Evolutionary conservation across 2,113 vertebrate genomes (phyloP).

Genomic region (Anolis sagrei): DNA sequence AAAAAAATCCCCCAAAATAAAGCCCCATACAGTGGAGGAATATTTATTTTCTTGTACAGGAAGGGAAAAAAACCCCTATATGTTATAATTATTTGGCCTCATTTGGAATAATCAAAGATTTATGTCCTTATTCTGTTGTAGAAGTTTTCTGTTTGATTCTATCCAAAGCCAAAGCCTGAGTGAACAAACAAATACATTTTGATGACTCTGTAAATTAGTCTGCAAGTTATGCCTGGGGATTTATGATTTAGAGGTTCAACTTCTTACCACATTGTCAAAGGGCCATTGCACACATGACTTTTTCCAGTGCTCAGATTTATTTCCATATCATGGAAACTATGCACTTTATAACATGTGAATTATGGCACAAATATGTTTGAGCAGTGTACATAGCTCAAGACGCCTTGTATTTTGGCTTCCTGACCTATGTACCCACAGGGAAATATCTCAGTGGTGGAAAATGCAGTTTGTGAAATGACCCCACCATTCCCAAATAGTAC

Average conservation of each 20-base stretch:
- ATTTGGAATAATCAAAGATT: no score
- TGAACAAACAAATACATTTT: background rate
- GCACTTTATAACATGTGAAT: slow-evolving; percentile 10
- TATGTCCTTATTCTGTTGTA: background rate
- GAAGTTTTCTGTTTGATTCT: background rate
- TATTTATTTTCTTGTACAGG: no score
- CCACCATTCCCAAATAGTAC: slow-evolving; percentile 21
- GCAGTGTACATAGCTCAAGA: background rate
- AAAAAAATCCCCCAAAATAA: no score
- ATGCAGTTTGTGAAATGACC: slow-evolving; percentile 24
- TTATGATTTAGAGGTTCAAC: background rate
- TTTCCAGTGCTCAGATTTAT: slow-evolving; percentile 13
- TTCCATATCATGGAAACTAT: background rate
- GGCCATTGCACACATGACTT: background rate
- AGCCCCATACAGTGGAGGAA: no score
- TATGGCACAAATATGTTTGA: slow-evolving; percentile 10
- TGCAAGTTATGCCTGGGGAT: background rate
- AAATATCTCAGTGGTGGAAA: slow-evolving; percentile 18
- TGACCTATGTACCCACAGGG: slow-evolving; percentile 5
- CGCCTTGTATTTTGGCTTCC: slow-evolving; percentile 8
- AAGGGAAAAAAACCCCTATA: no score
- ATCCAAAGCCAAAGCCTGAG: background rate
- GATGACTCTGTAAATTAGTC: background rate
- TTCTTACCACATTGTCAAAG: background rate
- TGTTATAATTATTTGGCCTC: no score